phyloP scores from a whole-genome alignment of 2,797 vertebrate species.

The Antennarius maculatus region DNA sequence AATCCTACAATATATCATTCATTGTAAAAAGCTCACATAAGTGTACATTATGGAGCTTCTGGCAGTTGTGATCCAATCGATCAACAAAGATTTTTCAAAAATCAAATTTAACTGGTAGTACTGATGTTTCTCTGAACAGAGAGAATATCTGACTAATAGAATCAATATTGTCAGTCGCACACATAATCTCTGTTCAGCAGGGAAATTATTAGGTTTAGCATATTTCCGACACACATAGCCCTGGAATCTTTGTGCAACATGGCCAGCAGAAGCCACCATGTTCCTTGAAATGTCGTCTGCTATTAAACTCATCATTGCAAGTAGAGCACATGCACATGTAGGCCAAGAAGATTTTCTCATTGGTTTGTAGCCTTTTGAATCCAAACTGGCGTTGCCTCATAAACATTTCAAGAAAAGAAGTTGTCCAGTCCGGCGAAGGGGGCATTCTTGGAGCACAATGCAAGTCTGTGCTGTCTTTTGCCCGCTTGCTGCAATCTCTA shows the following conservation, averaged over 20 bases:
- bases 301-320: conserved; percentile 17
- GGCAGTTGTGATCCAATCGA: too few relatives aligned
- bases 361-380: background rate
- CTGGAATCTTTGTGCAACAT: conserved; percentile 4
- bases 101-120: too few relatives aligned
- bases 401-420: conserved; percentile 16
- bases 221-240: conserved; percentile 21
- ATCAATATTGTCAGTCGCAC: background rate
- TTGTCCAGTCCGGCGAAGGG: conserved; percentile 24
- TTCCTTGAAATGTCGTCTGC: conserved; percentile 35
- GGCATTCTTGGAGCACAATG: conserved; percentile 62
- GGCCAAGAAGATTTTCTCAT: background rate
- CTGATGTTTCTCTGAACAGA: background rate
- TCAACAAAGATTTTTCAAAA: too few relatives aligned
- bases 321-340: conserved; percentile 11
- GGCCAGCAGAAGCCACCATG: conserved; percentile 20
- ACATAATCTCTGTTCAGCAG: background rate
- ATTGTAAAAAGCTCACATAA: too few relatives aligned
- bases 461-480: conserved; percentile 52
- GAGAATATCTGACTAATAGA: background rate
- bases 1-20: too few relatives aligned
- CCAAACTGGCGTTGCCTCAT: background rate
- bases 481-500: conserved; percentile 31
- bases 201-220: background rate
- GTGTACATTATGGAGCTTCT: too few relatives aligned